phyloP scores from a whole-genome alignment of 64 coral and sea anemone species.

The Stichodactyla helianthus region DNA sequence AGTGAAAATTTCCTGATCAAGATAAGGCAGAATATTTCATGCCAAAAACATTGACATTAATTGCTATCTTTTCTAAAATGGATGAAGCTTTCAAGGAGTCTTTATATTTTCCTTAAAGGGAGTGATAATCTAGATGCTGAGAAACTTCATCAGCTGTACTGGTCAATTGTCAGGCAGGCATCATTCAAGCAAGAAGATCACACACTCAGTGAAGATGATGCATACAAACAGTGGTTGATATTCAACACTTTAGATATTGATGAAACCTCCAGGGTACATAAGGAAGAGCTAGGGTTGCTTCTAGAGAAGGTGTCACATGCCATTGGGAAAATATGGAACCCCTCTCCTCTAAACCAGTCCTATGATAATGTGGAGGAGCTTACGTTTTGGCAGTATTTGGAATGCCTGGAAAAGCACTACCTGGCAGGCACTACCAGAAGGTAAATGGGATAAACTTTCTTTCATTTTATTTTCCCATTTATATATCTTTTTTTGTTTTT shows the following conservation, averaged over 20 bases:
- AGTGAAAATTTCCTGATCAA: too few relatives aligned
- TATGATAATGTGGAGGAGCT: constrained; percentile 52
- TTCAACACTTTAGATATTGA: constrained; percentile 91
- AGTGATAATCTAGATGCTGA: constrained; percentile 17
- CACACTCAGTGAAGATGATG: constrained; percentile 57
- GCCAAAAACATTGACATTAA: too few relatives aligned
- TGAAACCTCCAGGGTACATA: constrained; percentile 63
- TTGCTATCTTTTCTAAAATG: background rate
- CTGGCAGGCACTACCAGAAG: constrained; percentile 59
- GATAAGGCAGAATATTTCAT: too few relatives aligned
- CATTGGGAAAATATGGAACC: constrained; percentile 78
- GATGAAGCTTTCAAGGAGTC: background rate
- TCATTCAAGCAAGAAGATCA: constrained; percentile 56
- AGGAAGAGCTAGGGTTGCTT: constrained; percentile 79
- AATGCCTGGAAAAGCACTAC: constrained; percentile 74
- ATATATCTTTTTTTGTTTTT: background rate
- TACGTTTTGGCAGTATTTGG: constrained; percentile 86
- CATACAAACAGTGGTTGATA: constrained; percentile 77
- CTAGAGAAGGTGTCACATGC: constrained; percentile 79
- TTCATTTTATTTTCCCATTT: background rate
- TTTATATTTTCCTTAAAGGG: background rate
- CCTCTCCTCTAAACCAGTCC: constrained; percentile 47
- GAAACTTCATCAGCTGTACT: constrained; percentile 72
- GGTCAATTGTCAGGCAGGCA: constrained; percentile 80
- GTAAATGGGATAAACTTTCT: constrained; percentile 16